Evolutionary conservation across 2,888 invertebrate genomes (phyloP).

Genomic region (Steinernema hermaphroditum): DNA sequence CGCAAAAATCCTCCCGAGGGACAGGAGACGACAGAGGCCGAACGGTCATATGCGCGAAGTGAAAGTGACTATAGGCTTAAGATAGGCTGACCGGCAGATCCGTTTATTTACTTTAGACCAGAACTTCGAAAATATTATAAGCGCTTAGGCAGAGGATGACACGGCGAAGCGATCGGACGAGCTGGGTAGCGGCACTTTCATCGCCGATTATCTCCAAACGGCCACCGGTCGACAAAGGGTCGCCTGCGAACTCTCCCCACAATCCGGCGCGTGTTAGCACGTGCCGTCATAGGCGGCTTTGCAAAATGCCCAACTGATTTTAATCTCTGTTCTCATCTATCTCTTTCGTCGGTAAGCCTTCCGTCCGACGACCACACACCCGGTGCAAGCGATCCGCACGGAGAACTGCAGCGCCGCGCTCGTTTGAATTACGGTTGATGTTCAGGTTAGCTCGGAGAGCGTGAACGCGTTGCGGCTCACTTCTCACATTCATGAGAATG

Average conservation of each 20-base stretch:
- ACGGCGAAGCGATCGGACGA: not conserved
- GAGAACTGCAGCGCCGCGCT: not conserved
- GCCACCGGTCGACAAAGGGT: not conserved
- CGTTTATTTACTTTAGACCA: not conserved
- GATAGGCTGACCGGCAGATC: not conserved
- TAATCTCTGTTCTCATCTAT: not conserved
- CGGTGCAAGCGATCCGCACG: not conserved
- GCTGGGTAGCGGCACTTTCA: not conserved
- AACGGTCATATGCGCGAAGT: not conserved
- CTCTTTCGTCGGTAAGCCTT: not conserved
- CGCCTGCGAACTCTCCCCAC: too few relatives aligned
- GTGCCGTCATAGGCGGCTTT: slow-evolving; percentile 20
- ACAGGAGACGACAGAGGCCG: not conserved
- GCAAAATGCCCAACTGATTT: slow-evolving; percentile 10
- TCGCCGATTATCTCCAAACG: not conserved
- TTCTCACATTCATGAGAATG: not conserved
- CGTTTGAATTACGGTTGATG: slow-evolving; percentile 21
- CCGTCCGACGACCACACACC: slow-evolving; percentile 1
- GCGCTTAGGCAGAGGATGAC: not conserved
- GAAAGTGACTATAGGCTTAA: not conserved
- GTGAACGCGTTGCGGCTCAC: not conserved
- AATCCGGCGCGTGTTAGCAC: slow-evolving; percentile 3
- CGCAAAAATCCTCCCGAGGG: not conserved
- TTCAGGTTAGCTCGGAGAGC: not conserved
- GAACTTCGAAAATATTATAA: not conserved